phyloP scores from a whole-genome alignment of 2,888 invertebrate species.

The Limnephilus auricula region DNA sequence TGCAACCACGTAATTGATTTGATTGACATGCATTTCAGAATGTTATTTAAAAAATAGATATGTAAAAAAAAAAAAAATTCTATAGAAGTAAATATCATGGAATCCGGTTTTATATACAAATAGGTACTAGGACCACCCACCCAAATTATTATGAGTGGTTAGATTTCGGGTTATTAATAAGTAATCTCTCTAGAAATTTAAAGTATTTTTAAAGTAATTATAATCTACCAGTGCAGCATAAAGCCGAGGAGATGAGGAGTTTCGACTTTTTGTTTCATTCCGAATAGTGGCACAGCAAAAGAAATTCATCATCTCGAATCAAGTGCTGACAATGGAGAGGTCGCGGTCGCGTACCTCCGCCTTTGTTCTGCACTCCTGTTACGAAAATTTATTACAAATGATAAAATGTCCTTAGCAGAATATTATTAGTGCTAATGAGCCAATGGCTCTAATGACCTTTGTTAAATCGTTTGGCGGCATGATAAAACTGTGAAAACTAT shows the following conservation, averaged over 20 bases:
- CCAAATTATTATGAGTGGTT: too few relatives aligned
- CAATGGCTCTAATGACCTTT: slow-evolving; percentile 52
- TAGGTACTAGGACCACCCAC: too few relatives aligned
- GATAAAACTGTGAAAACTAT: slow-evolving; percentile 50
- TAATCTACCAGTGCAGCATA: background rate
- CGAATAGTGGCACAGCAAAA: slow-evolving; percentile 45
- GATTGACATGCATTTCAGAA: too few relatives aligned
- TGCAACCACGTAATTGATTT: too few relatives aligned
- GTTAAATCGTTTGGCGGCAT: slow-evolving; percentile 50
- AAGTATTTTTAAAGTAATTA: too few relatives aligned
- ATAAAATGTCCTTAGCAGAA: slow-evolving; percentile 59
- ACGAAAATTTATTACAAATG: slow-evolving; percentile 62
- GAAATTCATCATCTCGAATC: slow-evolving; percentile 56
- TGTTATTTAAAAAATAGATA: too few relatives aligned
- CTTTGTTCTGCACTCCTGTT: slow-evolving; percentile 42
- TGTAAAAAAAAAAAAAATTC: too few relatives aligned
- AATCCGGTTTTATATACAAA: too few relatives aligned
- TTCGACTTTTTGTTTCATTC: slow-evolving; percentile 48
- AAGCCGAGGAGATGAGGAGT: too few relatives aligned
- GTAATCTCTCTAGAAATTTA: too few relatives aligned
- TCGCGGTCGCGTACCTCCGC: slow-evolving; percentile 13
- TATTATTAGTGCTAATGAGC: slow-evolving; percentile 57
- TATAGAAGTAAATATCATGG: too few relatives aligned
- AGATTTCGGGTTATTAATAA: too few relatives aligned
- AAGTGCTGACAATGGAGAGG: slow-evolving; percentile 53